Conservation (phyloP, 1,140 invertebrate genomes). For the Leguminivora glycinivorella region DNA sequence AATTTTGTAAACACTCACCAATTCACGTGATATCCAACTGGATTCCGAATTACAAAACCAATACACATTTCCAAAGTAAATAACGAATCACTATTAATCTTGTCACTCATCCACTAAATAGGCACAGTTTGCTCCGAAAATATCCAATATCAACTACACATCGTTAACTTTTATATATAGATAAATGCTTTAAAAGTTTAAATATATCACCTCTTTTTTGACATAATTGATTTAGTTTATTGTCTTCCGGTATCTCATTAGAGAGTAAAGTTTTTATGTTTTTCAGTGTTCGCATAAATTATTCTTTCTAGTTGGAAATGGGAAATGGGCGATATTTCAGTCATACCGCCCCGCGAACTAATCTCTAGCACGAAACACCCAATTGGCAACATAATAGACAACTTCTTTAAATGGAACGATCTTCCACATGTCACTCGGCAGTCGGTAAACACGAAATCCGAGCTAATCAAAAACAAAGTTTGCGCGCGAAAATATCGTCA, state of each 20-base stretch:
- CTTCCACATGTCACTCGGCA: conserved; percentile 64
- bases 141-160: conserved; percentile 33
- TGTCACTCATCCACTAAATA: conserved; percentile 27
- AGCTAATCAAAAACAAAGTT: conserved; percentile 15
- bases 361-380: conserved; percentile 64
- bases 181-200: conserved; percentile 33
- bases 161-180: conserved; percentile 34
- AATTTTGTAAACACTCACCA: conserved; percentile 16
- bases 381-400: conserved; percentile 73
- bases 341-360: conserved; percentile 64
- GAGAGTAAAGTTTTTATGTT: conserved; percentile 53
- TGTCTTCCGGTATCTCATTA: conserved; percentile 45
- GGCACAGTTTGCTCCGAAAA: conserved; percentile 29
- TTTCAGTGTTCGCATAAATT: conserved; percentile 44
- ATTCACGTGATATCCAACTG: conserved; percentile 18
- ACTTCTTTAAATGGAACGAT: conserved; percentile 40
- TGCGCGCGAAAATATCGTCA: conserved; percentile 35
- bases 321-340: conserved; percentile 68
- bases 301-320: conserved; percentile 56
- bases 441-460: conserved; percentile 54
- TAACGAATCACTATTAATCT: conserved; percentile 24
- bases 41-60: conserved; percentile 24
- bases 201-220: conserved; percentile 66
- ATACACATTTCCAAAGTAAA: conserved; percentile 25
- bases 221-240: conserved; percentile 57